Evolutionary conservation across 2,888 invertebrate genomes (phyloP), one percentile per base, ranked within the genome.

Genomic region (Altica lythri): DNA sequence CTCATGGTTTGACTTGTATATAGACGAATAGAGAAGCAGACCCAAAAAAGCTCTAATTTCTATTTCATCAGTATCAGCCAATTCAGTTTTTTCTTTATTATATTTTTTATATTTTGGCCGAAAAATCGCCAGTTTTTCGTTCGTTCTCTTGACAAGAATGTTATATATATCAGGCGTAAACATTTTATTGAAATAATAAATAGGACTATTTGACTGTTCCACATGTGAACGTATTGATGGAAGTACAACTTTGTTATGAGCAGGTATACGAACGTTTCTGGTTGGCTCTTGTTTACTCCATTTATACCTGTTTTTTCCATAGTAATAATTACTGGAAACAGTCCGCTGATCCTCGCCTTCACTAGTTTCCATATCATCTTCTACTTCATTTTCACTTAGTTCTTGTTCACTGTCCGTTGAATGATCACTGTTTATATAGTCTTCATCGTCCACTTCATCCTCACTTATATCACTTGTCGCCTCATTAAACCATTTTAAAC

Each of bases 1-100:
- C 10, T 44, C 30, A 44, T 43, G 27, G 17, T 43, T 43, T 30
- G 43, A 43, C 29, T 43, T 43, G 18, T 29, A 43, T 29, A 29
- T 44, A 10, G 30, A 44, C 2, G 32, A 32, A 32, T 44, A 44
- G n/a, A 44, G 17, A 17, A 44, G 30, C 32, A 30, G 32, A 17
- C 44, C 10, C 44, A 44, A 44, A 32, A 44, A 44, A 32, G 44
- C 27, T 27, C 9, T 27, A 2, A 27, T 2, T 44, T 44, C 44
- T 30, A 44, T 30, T 44, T 30, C 30, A 16, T 25, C 30, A 18
- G 12, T 32, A 18, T 44, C 32, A 10, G 32, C 6, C 9, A 17
- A n/a, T 30, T 44, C 30, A n/a, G 18, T 17, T 44, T 32, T 27
- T 27, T 27, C 27, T 27, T 27, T 27, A 27, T 27, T 27, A 27